These are phyloP conservation scores for Ivindomyrus marchei DNA, from an alignment of 2,113 vertebrate genomes.

Conservation along the genomic window DNA sequence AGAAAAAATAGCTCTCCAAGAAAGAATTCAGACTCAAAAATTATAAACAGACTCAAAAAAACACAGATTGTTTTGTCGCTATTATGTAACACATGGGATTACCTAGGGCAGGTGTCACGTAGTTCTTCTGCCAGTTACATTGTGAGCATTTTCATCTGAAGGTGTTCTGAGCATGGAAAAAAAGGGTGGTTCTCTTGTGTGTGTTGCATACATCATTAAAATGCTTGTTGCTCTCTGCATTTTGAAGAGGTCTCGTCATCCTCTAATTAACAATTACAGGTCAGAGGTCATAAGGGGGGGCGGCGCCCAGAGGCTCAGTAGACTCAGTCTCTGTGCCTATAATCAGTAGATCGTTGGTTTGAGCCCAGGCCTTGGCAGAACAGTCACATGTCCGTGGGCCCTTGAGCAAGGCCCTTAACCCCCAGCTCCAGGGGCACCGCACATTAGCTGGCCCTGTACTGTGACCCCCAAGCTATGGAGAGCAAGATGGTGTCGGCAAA, in stretches of 20 bases:
- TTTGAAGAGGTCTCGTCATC: not conserved
- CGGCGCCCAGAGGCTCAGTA: too few species aligned
- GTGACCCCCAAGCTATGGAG: too few species aligned
- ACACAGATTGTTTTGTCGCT: not conserved
- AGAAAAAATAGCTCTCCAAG: slow-evolving; percentile 12
- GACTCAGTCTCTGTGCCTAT: too few species aligned
- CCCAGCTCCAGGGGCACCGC: too few species aligned
- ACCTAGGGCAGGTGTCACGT: slow-evolving; percentile 29
- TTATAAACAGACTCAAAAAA: not conserved
- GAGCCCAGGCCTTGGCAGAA: too few species aligned
- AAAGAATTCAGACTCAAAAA: not conserved
- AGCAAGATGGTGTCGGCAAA: too few species aligned
- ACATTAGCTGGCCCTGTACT: too few species aligned
- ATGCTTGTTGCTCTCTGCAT: slow-evolving; percentile 31
- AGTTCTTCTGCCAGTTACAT: slow-evolving; percentile 32
- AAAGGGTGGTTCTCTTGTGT: slow-evolving; percentile 35
- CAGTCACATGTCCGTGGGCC: too few species aligned
- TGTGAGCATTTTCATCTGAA: slow-evolving; percentile 39
- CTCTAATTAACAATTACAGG: not conserved
- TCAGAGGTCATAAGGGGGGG: not conserved
- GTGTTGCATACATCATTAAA: slow-evolving; percentile 33
- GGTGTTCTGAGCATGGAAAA: slow-evolving; percentile 13
- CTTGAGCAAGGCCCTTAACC: too few species aligned
- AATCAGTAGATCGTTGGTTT: too few species aligned
- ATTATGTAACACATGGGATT: slow-evolving; percentile 27